These are phyloP conservation scores for Chrysomallon squamiferum DNA, from an alignment of 1,140 invertebrate species.

Conservation along the genomic window DNA sequence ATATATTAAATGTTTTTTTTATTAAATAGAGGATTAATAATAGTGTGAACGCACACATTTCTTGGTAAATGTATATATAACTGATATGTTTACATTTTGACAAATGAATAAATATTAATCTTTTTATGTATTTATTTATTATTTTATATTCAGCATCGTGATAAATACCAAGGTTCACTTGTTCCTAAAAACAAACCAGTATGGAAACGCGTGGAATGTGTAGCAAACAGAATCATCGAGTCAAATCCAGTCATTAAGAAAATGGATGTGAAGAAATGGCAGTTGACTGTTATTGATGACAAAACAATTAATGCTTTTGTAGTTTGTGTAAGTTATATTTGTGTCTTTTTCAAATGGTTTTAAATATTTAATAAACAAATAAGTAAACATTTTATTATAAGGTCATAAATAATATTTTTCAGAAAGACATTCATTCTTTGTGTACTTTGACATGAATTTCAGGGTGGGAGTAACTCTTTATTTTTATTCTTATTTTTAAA, in stretches of 20 bases:
- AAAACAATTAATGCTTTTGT: conserved; percentile 67
- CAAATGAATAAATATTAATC: no score
- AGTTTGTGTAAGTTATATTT: conserved; percentile 64
- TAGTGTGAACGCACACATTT: no score
- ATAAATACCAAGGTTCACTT: conserved; percentile 51
- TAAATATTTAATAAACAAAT: neutral
- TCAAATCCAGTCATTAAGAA: conserved; percentile 64
- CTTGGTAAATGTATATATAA: no score
- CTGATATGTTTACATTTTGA: no score
- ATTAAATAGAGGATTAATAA: no score
- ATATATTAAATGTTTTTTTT: no score
- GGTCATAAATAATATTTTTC: neutral
- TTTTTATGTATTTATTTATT: conserved; percentile 6
- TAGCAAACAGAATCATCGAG: conserved; percentile 60
- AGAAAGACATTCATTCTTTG: neutral
- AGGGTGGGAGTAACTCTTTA: no score
- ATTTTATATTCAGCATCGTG: conserved; percentile 42
- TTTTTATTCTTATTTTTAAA: no score
- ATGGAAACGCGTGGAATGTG: conserved; percentile 53
- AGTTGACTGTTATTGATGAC: conserved; percentile 64
- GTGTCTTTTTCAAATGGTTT: no score
- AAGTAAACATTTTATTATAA: neutral
- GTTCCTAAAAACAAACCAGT: conserved; percentile 57
- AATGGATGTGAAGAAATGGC: conserved; percentile 65
- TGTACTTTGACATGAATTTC: no score